Evolutionary conservation across 2,888 invertebrate genomes (phyloP), one percentile per base, ranked within the genome.

Genomic region (Andrena praecox): DNA sequence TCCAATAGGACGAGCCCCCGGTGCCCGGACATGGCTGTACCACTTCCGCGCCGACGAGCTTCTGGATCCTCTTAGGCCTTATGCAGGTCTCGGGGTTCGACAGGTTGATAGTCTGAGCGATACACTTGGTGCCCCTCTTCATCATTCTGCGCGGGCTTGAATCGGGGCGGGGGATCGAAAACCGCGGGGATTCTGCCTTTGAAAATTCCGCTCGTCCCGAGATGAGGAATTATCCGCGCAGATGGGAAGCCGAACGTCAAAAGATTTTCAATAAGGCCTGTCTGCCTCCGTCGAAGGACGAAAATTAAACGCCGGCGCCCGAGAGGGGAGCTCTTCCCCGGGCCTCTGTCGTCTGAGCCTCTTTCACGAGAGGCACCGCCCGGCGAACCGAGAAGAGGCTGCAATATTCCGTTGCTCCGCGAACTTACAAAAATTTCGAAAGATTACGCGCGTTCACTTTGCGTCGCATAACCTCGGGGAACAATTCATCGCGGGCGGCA

Each of bases 101-200:
- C 71, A 93, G 87, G 86, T 92, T 93, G 71, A 93, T 93, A 69
- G 92, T 92, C 56, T 89, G 89, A 2, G 85, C 90, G 77, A 91
- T 74, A 71, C 89, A 90, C 72, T 86, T 89, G 2, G 82, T 73
- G 12, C 87, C 84, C 35, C 85, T 89, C 83, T 89, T 92, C 92
- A 91, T 91, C 56, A 77, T 87, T 5, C 60, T 50, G 56, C 2
- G 66, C 50, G 8, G n/a, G 33, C 31, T 56, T 27, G 4, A 16
- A 12, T 42, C 29, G 62, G 10, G 33, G 27, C n/a, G 35, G 10
- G 4, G 27, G 64, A 4, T 35, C 27, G n/a, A 27, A 54, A 42
- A n/a, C 12, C n/a, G 8, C 33, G 10, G 1, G 56, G 56, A 27
- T 12, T 24, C 56, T 1, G 24, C 27, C 54, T 24, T 48, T 27